phyloP scores from a whole-genome alignment of 2,113 vertebrate species.

The Bubalus kerabau region DNA sequence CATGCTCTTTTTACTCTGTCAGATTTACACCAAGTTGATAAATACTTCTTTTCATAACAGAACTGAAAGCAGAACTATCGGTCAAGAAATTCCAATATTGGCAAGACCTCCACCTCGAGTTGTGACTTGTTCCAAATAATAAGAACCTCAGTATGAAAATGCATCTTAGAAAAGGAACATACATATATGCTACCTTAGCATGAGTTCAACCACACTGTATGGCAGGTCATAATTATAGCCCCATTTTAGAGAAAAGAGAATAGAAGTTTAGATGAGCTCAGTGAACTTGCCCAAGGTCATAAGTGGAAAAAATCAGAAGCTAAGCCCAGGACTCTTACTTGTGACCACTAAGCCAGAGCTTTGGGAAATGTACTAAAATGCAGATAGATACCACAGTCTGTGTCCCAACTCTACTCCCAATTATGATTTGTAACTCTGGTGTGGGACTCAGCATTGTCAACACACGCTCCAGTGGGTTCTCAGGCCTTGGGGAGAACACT shows the following conservation, averaged over 20 bases:
- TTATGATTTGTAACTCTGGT: neutral
- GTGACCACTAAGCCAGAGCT: neutral
- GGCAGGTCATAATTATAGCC: neutral
- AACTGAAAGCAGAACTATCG: constrained; percentile 60
- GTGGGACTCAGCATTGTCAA: neutral
- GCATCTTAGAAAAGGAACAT: neutral
- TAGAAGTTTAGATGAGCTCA: neutral
- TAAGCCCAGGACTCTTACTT: neutral
- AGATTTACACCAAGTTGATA: neutral
- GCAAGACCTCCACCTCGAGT: neutral
- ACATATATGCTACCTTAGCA: neutral
- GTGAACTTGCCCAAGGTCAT: neutral
- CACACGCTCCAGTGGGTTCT: neutral
- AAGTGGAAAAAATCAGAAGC: neutral
- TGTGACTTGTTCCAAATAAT: neutral
- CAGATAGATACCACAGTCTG: neutral
- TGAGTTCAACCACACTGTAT: neutral
- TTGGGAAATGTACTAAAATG: neutral
- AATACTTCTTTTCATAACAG: constrained; percentile 28
- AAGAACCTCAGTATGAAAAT: neutral
- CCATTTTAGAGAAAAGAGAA: neutral
- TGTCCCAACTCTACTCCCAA: neutral
- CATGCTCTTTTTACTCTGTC: neutral
- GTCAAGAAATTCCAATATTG: constrained; percentile 1
- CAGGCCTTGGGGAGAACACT: neutral